These are phyloP conservation scores for Penaeus japonicus DNA, from an alignment of 1,140 invertebrate genomes.

Conservation along the genomic window DNA sequence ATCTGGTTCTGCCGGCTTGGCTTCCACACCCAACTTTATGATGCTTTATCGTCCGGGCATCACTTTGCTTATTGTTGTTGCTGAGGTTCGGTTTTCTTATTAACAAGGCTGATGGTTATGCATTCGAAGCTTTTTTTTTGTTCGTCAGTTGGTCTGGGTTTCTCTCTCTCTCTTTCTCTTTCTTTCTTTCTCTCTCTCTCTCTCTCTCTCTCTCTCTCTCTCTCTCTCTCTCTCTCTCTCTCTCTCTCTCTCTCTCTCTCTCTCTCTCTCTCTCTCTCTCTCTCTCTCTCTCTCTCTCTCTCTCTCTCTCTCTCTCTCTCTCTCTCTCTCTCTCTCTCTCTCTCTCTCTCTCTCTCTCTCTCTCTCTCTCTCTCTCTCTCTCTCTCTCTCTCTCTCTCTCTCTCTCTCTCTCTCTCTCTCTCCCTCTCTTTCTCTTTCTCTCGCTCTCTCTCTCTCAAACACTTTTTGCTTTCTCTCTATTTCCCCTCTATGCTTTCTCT, in stretches of 20 bases:
- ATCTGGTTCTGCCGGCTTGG: too few species aligned
- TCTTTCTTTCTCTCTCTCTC: neutral
- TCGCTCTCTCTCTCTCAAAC: neutral
- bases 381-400: neutral
- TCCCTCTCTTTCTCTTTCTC: neutral
- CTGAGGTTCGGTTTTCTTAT: too few species aligned
- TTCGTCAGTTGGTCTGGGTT: neutral
- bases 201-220: neutral
- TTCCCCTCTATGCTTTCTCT: too few species aligned
- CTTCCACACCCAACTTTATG: too few species aligned
- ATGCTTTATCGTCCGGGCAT: too few species aligned
- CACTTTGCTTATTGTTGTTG: too few species aligned
- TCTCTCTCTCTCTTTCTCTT: neutral
- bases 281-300: neutral
- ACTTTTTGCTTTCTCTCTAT: neutral
- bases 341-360: constrained; percentile 1
- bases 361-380: neutral
- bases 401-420: neutral
- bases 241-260: neutral
- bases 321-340: too few species aligned
- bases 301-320: neutral
- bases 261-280: neutral
- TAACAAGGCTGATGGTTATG: too few species aligned
- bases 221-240: neutral
- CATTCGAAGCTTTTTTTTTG: too few species aligned